These are phyloP conservation scores for Octopus sinensis DNA, from an alignment of 1,140 invertebrate species.

Conservation along the genomic window DNA sequence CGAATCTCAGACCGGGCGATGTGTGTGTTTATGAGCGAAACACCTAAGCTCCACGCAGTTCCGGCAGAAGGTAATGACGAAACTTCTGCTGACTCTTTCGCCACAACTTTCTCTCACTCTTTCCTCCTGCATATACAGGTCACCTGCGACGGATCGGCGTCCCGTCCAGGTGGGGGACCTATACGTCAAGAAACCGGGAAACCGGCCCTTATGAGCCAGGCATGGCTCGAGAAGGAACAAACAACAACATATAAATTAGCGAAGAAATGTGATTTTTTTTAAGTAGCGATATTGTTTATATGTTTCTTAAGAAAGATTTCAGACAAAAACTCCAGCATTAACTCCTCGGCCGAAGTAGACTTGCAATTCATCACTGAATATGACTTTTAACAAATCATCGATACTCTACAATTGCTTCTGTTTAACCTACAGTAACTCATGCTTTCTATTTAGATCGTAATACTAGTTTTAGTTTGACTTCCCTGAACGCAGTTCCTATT, in stretches of 20 bases:
- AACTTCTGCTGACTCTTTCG: no score
- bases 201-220: no score
- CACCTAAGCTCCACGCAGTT: no score
- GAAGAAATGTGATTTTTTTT: background rate
- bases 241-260: background rate
- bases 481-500: background rate
- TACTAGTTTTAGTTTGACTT: background rate
- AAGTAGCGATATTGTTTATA: background rate
- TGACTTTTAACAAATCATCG: background rate
- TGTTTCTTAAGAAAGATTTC: background rate
- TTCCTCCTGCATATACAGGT: no score
- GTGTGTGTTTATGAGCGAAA: no score
- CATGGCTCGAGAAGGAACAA: no score
- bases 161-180: no score
- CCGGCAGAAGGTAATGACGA: no score
- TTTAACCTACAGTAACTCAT: background rate
- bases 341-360: background rate
- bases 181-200: no score
- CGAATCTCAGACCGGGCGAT: no score
- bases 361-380: constrained; percentile 8
- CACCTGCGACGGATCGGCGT: no score
- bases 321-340: background rate
- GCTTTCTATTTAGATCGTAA: background rate
- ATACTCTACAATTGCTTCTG: background rate
- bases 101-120: no score